Evolutionary conservation across 2,113 vertebrate species (phyloP).

Genomic region (Sprattus sprattus): DNA sequence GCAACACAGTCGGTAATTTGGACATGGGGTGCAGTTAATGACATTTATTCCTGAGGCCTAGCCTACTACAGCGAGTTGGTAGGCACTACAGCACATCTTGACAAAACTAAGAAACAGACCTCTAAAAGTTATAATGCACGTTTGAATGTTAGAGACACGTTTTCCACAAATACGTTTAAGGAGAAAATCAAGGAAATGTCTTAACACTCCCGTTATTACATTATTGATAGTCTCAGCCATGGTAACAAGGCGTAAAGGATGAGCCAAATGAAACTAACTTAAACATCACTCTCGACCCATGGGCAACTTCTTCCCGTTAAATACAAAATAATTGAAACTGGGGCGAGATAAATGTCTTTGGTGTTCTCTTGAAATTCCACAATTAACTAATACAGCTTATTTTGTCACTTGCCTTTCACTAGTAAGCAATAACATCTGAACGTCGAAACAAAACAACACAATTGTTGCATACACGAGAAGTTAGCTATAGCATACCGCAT

Average conservation of each 20-base stretch:
- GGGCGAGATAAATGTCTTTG: not conserved
- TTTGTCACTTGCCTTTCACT: not conserved
- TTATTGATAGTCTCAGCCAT: not conserved
- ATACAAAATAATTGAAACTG: not conserved
- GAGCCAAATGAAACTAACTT: not conserved
- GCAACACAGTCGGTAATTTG: not conserved
- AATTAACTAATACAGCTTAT: not conserved
- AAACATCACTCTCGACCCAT: conserved; percentile 9
- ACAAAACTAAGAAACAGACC: not conserved
- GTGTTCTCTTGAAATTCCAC: not conserved
- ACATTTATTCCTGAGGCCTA: not conserved
- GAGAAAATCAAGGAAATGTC: not conserved
- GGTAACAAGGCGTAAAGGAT: not conserved
- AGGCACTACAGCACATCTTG: not conserved
- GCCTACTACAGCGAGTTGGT: not conserved
- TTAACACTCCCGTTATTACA: not conserved
- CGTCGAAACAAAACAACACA: conserved; percentile 51
- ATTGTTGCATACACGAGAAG: conserved; percentile 31
- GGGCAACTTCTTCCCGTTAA: not conserved
- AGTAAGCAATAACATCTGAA: conserved; percentile 3
- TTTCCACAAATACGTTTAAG: not conserved
- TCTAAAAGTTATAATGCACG: not conserved
- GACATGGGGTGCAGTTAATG: not conserved
- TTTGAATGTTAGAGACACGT: not conserved
- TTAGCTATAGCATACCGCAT: conserved; percentile 36